Base-by-base conservation (phyloP, 1,140 invertebrate genomes). In the Nylanderia fulva region DNA sequence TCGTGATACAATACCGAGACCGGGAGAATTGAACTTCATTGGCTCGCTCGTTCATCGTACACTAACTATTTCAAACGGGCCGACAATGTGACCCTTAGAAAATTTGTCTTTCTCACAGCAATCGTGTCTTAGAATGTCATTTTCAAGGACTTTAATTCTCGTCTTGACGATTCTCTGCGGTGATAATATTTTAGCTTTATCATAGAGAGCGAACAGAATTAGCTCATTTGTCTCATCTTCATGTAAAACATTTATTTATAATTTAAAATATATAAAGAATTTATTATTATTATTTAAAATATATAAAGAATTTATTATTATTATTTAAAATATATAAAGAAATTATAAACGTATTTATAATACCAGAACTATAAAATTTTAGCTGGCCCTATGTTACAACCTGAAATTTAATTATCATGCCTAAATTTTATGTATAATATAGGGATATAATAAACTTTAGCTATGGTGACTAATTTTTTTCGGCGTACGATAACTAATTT, bases 71-170 rank as follows among this genome's bases (percentile, higher is more conserved):
- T 82, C 77, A 82, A 82, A 82, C 33, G 48, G 52, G 18, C 77
- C 77, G 77, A 71, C 64, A 29, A 71, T 15, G 29, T 79, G 33
- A 24, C 77, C 29, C 64, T 15, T n/a, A 69, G 52, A 82, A 82
- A 72, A 82, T 82, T 82, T 54, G 36, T 82, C 77, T 72, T 45
- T 82, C 77, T 36, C 77, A 82, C 77, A 82, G 77, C 52, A 82
- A 72, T 72, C 77, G 36, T 42, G 66, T 18, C 39, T 36, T 27
- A 29, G 15, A 80, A 58, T 56, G n/a, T 69, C 48, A 71, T 58
- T 48, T 60, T 36, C 9, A 11, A 7, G 29, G 24, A 42, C 24
- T 56, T 60, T 29, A 29, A 54, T 24, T 36, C 45, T 27, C 27
- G n/a, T 39, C 71, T 61, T 48, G 15, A 29, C 33, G 4, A 2